phyloP scores from a whole-genome alignment of 2,797 vertebrate genomes.

The Phataginus tricuspis region DNA sequence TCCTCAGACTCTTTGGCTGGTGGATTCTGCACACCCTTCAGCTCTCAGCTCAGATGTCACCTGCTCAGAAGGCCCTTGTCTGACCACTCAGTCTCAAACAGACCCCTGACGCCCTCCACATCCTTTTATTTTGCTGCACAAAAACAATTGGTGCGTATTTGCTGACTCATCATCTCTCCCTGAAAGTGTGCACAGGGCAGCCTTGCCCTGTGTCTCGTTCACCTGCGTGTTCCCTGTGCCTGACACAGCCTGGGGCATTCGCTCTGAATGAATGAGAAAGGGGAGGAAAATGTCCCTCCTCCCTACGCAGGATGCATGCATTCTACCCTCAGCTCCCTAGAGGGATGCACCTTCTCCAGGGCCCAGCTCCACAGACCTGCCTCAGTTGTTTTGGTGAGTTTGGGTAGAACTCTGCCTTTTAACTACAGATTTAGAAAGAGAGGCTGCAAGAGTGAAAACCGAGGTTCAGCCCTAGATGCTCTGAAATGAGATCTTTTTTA shows the following conservation, averaged over 20 bases:
- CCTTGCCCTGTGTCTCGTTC: accelerated
- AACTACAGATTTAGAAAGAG: background rate
- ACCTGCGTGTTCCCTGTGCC: accelerated
- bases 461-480: background rate
- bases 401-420: background rate
- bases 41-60: background rate
- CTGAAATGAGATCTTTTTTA: background rate
- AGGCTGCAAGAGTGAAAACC: background rate
- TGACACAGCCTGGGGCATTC: accelerated
- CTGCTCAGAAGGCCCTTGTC: background rate
- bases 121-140: background rate
- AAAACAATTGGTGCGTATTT: background rate
- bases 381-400: background rate
- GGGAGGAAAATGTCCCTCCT: background rate
- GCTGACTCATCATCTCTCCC: background rate
- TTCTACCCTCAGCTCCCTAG: background rate
- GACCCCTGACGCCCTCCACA: accelerated
- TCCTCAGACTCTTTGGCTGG: background rate
- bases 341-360: background rate
- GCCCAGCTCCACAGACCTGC: background rate
- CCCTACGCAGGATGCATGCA: accelerated
- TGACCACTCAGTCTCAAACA: background rate
- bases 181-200: background rate
- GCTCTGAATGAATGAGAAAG: background rate
- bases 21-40: background rate